Evolutionary conservation across 1,140 invertebrate species (phyloP), one percentile per base, ranked within the genome.

Genomic region (Mylabris phalerata): DNA sequence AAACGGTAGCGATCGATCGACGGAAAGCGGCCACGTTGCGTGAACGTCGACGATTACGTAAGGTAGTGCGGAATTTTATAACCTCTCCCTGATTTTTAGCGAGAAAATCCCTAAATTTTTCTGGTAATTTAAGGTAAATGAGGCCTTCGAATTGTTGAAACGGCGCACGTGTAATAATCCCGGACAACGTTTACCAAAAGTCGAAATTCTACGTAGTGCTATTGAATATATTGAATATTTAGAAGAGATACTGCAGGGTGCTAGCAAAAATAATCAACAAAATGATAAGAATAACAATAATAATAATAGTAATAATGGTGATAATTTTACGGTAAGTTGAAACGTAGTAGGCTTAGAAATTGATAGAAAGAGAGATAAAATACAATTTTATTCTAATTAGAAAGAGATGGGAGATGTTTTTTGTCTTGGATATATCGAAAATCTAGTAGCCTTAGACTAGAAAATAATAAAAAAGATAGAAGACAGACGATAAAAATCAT

Each of bases 191-290:
- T 79, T 98, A 66, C 95, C 96, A 3, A 98, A 98, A 79, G 91
- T 98, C 49, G 95, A 98, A 77, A 98, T 98, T 63, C 80, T 98
- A 13, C 79, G 95, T 60, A 95, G 94, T 70, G 95, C 95, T 39
- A 98, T 98, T 68, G 95, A 98, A 66, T 98, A 98, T 73, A 98
- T 98, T 63, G 95, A 98, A 73, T 90, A 90, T 66, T 76, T 98
- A 60, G 95, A 98, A 71, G 88, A 90, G 62, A 77, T 93, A 2
- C 73, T 94, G 0, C 83, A 90, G 58, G 71, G 70, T 4, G 68
- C 71, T 0, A 73, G 72, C 32, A 32, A 32, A 64, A 56, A 4
- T 4, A 32, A 32, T 32, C 7, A 5, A 32, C 4, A 5, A 32
- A 7, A 32, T 32, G 32, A 32, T 4, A 32, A 32, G 4, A 4